Conservation (phyloP, 1,140 invertebrate genomes). For the Grapholita molesta region DNA sequence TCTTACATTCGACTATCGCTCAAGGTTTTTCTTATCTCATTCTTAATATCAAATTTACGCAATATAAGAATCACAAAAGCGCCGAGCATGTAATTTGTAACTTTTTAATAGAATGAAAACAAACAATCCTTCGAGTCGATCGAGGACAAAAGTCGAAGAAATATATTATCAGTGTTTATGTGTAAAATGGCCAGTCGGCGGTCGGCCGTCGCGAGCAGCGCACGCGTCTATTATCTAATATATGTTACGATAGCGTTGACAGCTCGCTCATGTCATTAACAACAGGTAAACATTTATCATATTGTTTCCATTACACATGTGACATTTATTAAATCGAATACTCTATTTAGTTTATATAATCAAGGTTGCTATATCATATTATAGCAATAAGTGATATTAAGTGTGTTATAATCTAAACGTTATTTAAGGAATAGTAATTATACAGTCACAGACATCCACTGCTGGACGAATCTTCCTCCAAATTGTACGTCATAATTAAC, state of each 20-base stretch:
- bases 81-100: not conserved
- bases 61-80: not conserved
- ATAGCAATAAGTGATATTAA: too few species aligned
- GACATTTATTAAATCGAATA: too few species aligned
- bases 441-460: too few species aligned
- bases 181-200: not conserved
- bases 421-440: too few species aligned
- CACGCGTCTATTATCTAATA: not conserved
- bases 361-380: not conserved
- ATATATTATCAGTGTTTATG: slow-evolving; percentile 2
- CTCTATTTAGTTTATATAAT: too few species aligned
- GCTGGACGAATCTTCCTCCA: too few species aligned
- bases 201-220: not conserved
- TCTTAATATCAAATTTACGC: not conserved
- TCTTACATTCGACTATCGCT: too few species aligned
- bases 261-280: not conserved
- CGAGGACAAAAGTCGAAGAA: slow-evolving; percentile 8
- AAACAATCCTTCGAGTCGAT: not conserved
- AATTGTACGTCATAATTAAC: too few species aligned
- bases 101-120: not conserved
- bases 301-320: not conserved
- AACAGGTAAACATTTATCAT: not conserved
- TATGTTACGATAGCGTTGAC: not conserved
- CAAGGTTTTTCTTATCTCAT: not conserved
- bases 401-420: too few species aligned